A percentile compares a stretch with the other conserved stretches of the same genome.
phyloP scores from a whole-genome alignment of 2,888 invertebrate species.

The Stegophylla sp. region DNA sequence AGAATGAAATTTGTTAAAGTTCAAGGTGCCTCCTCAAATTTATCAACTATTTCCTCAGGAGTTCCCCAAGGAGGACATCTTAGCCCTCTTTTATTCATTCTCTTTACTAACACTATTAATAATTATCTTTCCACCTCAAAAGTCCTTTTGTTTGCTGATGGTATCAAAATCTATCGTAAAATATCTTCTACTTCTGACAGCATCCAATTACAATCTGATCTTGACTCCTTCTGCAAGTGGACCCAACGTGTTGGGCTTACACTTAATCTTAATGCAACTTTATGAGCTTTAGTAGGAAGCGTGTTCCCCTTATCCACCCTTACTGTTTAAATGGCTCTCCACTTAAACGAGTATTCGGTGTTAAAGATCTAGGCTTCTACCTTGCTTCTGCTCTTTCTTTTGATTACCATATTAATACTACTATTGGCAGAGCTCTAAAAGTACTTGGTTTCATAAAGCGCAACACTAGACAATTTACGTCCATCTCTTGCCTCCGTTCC shows the following conservation, averaged over 20 bases:
- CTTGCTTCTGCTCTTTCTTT: background rate
- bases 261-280: background rate
- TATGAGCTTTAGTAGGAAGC: conserved; percentile 1
- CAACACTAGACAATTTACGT: background rate
- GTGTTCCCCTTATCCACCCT: background rate
- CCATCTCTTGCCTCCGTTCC: background rate
- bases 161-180: background rate
- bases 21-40: background rate
- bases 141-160: background rate
- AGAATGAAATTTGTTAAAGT: conserved; percentile 1
- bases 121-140: background rate
- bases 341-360: background rate
- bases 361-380: background rate
- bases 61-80: background rate
- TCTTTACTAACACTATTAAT: background rate
- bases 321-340: background rate
- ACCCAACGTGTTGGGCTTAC: background rate
- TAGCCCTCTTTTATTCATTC: background rate
- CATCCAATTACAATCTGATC: too few species aligned
- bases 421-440: background rate
- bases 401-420: background rate
- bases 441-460: conserved; percentile 21
- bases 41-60: background rate
- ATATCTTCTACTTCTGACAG: too few species aligned
- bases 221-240: too few species aligned